Evolutionary conservation across 1,140 invertebrate species (phyloP).

Genomic region (Drosophila nebulosa): DNA sequence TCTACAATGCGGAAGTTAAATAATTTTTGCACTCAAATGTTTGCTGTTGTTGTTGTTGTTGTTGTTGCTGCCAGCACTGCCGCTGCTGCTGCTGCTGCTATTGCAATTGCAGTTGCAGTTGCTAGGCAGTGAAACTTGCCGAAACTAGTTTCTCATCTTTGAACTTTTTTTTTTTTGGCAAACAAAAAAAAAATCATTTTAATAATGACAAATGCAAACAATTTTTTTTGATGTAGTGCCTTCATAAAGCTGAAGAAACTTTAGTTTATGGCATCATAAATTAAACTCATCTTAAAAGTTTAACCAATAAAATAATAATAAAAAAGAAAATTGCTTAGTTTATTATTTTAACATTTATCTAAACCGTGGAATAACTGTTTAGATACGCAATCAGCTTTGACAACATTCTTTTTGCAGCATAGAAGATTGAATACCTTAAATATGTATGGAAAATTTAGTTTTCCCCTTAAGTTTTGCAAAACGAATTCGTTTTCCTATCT

Average conservation of each 20-base stretch:
- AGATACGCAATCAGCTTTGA: too few species aligned
- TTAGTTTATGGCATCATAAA: neutral
- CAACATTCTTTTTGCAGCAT: too few species aligned
- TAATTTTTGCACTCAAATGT: slow-evolving; percentile 15
- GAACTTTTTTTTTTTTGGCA: neutral
- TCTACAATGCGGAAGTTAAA: slow-evolving; percentile 69
- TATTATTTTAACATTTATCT: too few species aligned
- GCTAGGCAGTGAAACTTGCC: slow-evolving; percentile 51
- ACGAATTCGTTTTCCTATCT: too few species aligned
- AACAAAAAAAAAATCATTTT: neutral
- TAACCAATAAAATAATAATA: neutral
- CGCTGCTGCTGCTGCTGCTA: slow-evolving; percentile 16
- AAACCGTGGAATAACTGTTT: too few species aligned
- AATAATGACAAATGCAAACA: neutral
- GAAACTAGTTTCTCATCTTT: slow-evolving; percentile 42
- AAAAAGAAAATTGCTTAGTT: too few species aligned
- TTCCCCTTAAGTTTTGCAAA: too few species aligned
- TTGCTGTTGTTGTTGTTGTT: slow-evolving; percentile 38
- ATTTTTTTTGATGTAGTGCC: neutral
- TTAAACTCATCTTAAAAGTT: neutral
- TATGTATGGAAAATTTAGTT: too few species aligned
- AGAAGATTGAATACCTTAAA: too few species aligned
- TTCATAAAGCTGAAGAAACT: neutral
- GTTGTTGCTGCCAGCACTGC: neutral
- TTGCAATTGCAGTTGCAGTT: slow-evolving; percentile 21